Base-by-base conservation (phyloP, 2,888 invertebrate species). In the Tricholauxania praeusta region DNA sequence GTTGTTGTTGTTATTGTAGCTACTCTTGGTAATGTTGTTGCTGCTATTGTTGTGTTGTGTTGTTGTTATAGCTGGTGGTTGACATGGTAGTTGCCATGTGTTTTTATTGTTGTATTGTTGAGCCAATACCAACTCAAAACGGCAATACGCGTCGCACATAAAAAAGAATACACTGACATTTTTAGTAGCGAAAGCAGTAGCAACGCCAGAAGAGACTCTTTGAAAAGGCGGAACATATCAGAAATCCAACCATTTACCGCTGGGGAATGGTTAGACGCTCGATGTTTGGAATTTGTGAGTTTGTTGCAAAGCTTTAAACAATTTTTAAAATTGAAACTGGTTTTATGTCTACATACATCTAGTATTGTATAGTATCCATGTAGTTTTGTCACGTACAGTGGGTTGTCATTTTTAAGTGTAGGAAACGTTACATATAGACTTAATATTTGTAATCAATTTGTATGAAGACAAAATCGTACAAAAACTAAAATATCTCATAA, bases 151-250 rank as follows among this genome's bases (percentile, higher is more conserved):
- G 22, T 4, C 39, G 39, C 39, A 51, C 64, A 55, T 32, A 55
- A 63, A 51, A 74, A 75, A 72, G 51, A 68, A 68, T 59, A 75
- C 67, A 72, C 71, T 71, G 75, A 75, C 72, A 71, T 72, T 55
- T 63, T 72, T 68, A 68, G 39, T 39, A 39, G 39, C 39, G 5
- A 39, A 39, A 39, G 39, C 39, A 10, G 39, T 39, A 39, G 39
- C 3, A 39, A 10, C 39, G 39, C 10, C 39, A 39, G 39, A 39
- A 63, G 52, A 72, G 68, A 62, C 49, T 57, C 68, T 63, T 69
- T 72, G 55, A 68, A 57, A 28, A 68, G 72, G 72, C 69, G 68
- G 68, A 59, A 48, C 65, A 39, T 39, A 22, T 12, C n/a, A 17
- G 17, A 57, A 6, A 39, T 39, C 39, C 39, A 39, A 39, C 39